Evolutionary conservation across 2,888 invertebrate genomes (phyloP).

Genomic region (Dusona sp.): DNA sequence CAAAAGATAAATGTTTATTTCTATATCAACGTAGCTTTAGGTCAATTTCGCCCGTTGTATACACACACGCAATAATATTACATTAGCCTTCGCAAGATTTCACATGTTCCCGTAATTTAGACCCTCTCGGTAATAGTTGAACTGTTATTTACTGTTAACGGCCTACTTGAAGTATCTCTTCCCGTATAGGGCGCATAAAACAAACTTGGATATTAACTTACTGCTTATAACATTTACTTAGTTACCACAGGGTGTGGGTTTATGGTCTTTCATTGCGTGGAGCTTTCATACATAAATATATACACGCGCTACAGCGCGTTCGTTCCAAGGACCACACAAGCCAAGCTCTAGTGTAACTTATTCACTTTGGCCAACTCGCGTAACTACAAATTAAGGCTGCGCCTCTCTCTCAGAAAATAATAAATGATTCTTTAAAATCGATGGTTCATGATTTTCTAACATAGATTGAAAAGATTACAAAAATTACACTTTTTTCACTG

Average conservation of each 20-base stretch:
- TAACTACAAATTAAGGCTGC: conserved; percentile 72
- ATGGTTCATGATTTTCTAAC: neutral
- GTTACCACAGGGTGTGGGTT: conserved; percentile 72
- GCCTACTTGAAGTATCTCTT: conserved; percentile 73
- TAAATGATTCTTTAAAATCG: conserved; percentile 34
- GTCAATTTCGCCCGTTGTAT: conserved; percentile 59
- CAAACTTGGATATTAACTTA: conserved; percentile 75
- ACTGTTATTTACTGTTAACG: conserved; percentile 82
- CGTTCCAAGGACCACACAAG: conserved; percentile 26
- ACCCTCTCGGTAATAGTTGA: conserved; percentile 75
- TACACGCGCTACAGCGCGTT: conserved; percentile 6
- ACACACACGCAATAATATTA: conserved; percentile 74
- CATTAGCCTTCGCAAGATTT: conserved; percentile 53
- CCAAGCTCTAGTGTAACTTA: conserved; percentile 61
- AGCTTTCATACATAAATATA: conserved; percentile 25
- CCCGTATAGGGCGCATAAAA: conserved; percentile 52
- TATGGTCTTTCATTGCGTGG: conserved; percentile 62
- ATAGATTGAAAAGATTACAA: conserved; percentile 1
- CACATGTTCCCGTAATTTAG: conserved; percentile 57
- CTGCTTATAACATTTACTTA: conserved; percentile 72
- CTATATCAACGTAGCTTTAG: neutral
- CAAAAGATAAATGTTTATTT: neutral
- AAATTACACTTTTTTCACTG: neutral
- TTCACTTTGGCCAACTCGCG: conserved; percentile 69
- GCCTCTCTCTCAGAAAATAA: conserved; percentile 54